Base-by-base conservation (phyloP, 2,888 invertebrate genomes). In the Neoitamus cyanurus region DNA sequence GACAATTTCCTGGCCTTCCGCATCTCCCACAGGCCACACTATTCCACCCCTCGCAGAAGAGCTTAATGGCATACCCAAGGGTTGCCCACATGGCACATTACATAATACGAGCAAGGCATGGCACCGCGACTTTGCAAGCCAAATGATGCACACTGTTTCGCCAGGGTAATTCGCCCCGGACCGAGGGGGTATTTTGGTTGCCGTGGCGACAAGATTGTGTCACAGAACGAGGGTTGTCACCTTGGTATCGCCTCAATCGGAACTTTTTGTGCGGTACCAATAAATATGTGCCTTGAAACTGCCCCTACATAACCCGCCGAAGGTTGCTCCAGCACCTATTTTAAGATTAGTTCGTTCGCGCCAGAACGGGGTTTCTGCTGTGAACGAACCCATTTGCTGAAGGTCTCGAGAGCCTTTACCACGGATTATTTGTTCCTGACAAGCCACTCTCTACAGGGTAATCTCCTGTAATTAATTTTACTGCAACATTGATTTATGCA, bases 401-500 rank as follows among this genome's bases (percentile, higher is more conserved):
- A 70, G 70, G 70, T 30, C 70, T 34, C 25, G 20, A 25, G 58
- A 20, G 58, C 20, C 20, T 58, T 58, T 25, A 15, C 58, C 11
- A 58, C 11, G 20, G 34, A 13, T 70, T 30, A 70, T 25, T 30
- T 28, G n/a, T 13, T 31, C 6, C 6, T 34, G 31, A 70, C 11
- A 30, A 25, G n/a, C n/a, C 34, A 48, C 48, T 15, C 11, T 13
- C n/a, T 30, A 13, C 13, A 3, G 30, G 34, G 25, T 58, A 15
- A 58, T 58, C 70, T 31, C n/a, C 30, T 70, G 4, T 34, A 36
- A 73, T 73, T 73, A 73, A 73, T 37, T 73, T 36, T 73, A 36
- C 31, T 37, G 34, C 73, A 37, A 37, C 73, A 73, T 73, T 36
- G 73, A 73, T 73, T 73, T 73, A 73, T 73, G 73, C 73, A 36